phyloP scores from a whole-genome alignment of 2,888 invertebrate species.

The Gastrophysa polygoni region DNA sequence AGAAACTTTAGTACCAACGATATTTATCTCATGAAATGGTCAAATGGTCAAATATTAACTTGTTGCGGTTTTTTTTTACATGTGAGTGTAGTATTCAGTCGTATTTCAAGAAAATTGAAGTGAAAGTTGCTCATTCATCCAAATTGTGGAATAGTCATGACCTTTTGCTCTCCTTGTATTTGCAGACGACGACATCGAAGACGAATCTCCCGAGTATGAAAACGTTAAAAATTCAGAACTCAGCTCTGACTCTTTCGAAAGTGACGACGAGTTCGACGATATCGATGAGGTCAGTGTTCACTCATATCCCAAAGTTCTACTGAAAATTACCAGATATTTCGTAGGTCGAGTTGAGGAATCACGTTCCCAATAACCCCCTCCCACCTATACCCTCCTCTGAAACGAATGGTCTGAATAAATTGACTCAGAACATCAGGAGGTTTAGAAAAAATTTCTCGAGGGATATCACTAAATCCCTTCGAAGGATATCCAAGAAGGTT shows the following conservation, averaged over 20 bases:
- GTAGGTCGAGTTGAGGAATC: slow-evolving; percentile 19
- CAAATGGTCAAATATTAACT: no score
- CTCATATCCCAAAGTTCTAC: background rate
- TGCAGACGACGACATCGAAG: slow-evolving; percentile 20
- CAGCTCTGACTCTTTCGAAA: slow-evolving; percentile 76
- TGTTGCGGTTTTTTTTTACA: no score
- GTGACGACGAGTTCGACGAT: slow-evolving; percentile 58
- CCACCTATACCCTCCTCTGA: slow-evolving; percentile 64
- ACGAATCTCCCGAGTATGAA: slow-evolving; percentile 17
- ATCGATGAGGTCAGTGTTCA: slow-evolving; percentile 16
- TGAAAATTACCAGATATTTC: background rate
- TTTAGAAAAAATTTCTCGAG: slow-evolving; percentile 68
- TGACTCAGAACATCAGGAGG: slow-evolving; percentile 69
- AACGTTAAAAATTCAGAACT: slow-evolving; percentile 51
- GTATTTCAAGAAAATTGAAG: no score
- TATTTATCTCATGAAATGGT: no score
- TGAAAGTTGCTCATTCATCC: no score
- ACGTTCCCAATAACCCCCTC: slow-evolving; percentile 61
- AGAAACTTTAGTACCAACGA: no score
- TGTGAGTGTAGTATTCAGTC: no score
- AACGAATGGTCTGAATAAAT: slow-evolving; percentile 67
- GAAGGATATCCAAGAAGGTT: slow-evolving; percentile 58
- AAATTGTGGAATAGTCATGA: no score
- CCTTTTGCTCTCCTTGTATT: no score
- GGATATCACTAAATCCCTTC: slow-evolving; percentile 66